Conservation (phyloP, 2,888 invertebrate genomes). For the Euplexia lucipara region DNA sequence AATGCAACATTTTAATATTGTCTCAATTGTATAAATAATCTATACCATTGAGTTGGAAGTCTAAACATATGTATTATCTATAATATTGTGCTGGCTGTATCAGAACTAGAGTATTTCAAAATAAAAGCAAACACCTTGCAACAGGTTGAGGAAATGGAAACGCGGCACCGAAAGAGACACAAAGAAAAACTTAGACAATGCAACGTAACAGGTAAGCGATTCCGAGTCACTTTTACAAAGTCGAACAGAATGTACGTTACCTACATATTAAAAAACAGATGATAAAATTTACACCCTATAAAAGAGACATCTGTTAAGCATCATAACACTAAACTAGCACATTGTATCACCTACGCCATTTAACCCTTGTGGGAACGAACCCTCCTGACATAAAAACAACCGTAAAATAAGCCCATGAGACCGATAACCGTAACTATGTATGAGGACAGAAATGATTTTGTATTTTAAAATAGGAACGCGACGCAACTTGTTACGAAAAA, state of each 20-base stretch:
- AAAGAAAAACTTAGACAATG: conserved; percentile 1
- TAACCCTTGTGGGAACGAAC: conserved; percentile 56
- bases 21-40: not conserved
- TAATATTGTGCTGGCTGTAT: not conserved
- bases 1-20: no score
- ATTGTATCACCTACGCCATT: conserved; percentile 53
- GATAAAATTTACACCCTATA: conserved; percentile 39
- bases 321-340: conserved; percentile 50
- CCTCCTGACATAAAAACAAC: conserved; percentile 57
- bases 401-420: conserved; percentile 43
- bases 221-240: not conserved
- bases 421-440: conserved; percentile 49
- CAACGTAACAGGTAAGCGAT: conserved; percentile 6
- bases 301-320: conserved; percentile 45
- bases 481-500: conserved; percentile 7
- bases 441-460: conserved; percentile 44
- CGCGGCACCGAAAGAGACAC: not conserved
- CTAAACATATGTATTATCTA: not conserved
- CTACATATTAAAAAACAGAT: not conserved
- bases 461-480: conserved; percentile 44
- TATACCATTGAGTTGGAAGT: not conserved
- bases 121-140: conserved; percentile 1
- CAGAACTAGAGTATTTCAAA: not conserved
- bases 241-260: not conserved
- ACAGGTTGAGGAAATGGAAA: conserved; percentile 13